Base-by-base conservation (phyloP, 2,797 vertebrate species). In the Helicolenus hilgendorfi region DNA sequence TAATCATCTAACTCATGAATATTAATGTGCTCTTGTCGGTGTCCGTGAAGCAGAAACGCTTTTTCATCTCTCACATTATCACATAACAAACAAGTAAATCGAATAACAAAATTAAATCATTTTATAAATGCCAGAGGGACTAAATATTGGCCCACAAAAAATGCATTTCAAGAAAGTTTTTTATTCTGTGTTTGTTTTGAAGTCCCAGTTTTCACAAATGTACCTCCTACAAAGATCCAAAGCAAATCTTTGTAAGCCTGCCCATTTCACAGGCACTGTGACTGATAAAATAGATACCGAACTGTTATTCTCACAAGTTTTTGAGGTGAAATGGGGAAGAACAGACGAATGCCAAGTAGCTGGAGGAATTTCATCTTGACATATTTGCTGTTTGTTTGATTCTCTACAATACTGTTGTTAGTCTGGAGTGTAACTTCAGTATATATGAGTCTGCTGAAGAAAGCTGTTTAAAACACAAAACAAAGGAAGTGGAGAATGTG, bases 1-100 rank as follows among this genome's bases (percentile, higher is more conserved):
- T 92, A 92, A 92, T 95, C 84, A 84, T 89, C 86, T 2, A 55
- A 31, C 79, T 92, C 85, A 92, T 95, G 79, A 89, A 93, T 94
- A 89, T 94, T 92, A 86, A 95, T 84, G 77, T 27, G 62, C 18
- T 87, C 68, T 82, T 4, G 60, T 88, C 71, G 45, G 65, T 55
- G 36, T 86, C 70, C 74, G 20, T 29, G 63, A 73, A 89, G 88
- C 59, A 76, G 73, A 84, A 70, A 83, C 65, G 22, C 63, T 71
- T 87, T 85, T 79, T 62, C 73, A 70, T 82, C 77, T 79, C 68
- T 64, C 72, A 72, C 73, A 75, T 81, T 84, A 75, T 83, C 70
- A 65, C 74, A 68, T 72, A 89, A 73, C 65, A 83, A 90, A 87
- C 62, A 80, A 79, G 69, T 31, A 79, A 76, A 72, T 56, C 8